These are phyloP conservation scores for Selene dorsalis DNA, from an alignment of 2,797 vertebrate genomes.

Conservation along the genomic window DNA sequence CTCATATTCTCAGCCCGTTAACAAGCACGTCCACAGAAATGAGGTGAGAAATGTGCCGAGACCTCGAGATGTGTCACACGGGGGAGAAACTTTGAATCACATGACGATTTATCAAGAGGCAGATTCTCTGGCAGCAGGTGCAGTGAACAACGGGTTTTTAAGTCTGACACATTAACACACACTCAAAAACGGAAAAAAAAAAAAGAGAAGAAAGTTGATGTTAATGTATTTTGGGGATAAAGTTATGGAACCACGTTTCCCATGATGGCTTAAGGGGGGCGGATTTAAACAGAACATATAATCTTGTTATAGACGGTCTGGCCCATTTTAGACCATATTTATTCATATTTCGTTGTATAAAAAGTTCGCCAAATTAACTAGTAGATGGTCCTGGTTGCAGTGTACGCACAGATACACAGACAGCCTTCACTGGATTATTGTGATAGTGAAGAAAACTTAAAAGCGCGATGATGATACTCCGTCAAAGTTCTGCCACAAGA, in stretches of 20 bases:
- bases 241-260: not conserved
- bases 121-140: constrained; percentile 1
- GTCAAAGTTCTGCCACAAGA: not conserved
- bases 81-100: constrained; percentile 9
- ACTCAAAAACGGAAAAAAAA: too few relatives aligned
- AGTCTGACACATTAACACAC: too few relatives aligned
- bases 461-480: not conserved
- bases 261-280: not conserved
- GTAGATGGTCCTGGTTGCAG: not conserved
- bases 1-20: constrained; percentile 30
- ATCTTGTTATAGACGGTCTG: not conserved
- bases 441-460: not conserved
- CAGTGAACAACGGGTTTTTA: not conserved
- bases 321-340: too few relatives aligned
- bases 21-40: constrained; percentile 5
- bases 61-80: constrained; percentile 1
- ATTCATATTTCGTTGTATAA: too few relatives aligned
- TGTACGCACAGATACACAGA: not conserved
- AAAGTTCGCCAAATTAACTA: not conserved
- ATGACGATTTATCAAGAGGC: constrained; percentile 13
- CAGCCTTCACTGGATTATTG: not conserved
- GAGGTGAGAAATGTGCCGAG: constrained; percentile 3
- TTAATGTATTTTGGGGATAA: not conserved
- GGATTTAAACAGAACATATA: not conserved
- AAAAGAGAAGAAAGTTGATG: not conserved